Evolutionary conservation across 2,113 vertebrate species (phyloP), one percentile per base, ranked within the genome.

Genomic region (Heptranchias perlo): DNA sequence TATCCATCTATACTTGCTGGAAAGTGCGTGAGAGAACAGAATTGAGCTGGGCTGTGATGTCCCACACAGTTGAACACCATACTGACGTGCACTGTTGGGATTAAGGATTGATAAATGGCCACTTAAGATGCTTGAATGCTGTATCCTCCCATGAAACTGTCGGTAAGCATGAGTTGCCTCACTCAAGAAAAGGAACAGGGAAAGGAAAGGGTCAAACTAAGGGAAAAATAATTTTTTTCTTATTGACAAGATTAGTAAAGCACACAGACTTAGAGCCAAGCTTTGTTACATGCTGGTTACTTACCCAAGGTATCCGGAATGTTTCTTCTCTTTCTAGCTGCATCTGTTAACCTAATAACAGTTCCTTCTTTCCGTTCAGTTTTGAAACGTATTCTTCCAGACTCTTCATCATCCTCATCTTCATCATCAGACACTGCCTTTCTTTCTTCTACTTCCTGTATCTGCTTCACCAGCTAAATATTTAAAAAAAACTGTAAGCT

Each of bases 281-380:
- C 39, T 95, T 52, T 39, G 3, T 76, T 69, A 11, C 4, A 5
- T 35, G 61, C 52, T 23, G n/a, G 0, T 86, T 31, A 64, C 96
- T 98, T 97, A 99, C 99, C 99, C 96, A 99, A 97, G 23, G 99
- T 99, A 98, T 99, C 99, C 52, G 99, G 99, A 97, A 99, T 99
- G 97, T 99, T 98, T 97, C 99, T 98, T 96, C 99, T 98, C 97
- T 99, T 99, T 96, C 97, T 98, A 87, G 98, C 98, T 58, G 98
- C 97, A 96, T 99, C 99, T 1, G 98, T 98, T 58, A 99, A 97
- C 35, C 99, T 98, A 96, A 99, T 99, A 96, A 99, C 98, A 0
- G 98, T 98, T 91, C 98, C 98, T 96, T 99, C 99, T 96, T 99
- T 99, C 96, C 99, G 98, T 96, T 99, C 99, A 0, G 99, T 99